Conservation (phyloP, 2,797 vertebrate species). For the Epinephelus malabaricus region DNA sequence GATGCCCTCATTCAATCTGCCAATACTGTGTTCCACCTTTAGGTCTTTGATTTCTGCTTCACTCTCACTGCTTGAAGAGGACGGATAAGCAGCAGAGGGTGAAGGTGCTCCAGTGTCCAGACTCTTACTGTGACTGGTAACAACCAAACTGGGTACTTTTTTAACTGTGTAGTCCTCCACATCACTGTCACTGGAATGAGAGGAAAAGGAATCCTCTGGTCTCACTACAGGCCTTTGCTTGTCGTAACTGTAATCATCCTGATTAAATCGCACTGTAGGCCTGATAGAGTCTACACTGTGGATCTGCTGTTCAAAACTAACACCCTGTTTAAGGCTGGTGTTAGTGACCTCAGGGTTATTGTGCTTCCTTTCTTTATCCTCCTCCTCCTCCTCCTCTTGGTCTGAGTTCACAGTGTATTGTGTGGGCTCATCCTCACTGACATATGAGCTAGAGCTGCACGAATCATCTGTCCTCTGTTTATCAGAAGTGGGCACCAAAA, state of each 20-base stretch:
- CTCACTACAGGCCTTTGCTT: constrained; percentile 4
- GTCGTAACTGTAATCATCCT: constrained; percentile 6
- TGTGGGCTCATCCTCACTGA: constrained; percentile 70
- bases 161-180: constrained; percentile 19
- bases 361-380: not conserved
- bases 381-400: constrained; percentile 30
- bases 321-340: not conserved
- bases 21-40: constrained; percentile 1
- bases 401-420: constrained; percentile 75
- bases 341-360: constrained; percentile 1
- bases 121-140: not conserved
- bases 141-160: constrained; percentile 7
- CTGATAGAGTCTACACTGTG: not conserved
- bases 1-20: not conserved
- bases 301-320: constrained; percentile 1
- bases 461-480: constrained; percentile 32
- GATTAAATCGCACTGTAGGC: constrained; percentile 2
- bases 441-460: constrained; percentile 71
- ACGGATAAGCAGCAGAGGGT: constrained; percentile 14
- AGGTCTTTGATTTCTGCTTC: constrained; percentile 31
- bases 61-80: constrained; percentile 60
- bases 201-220: constrained; percentile 36
- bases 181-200: constrained; percentile 59
- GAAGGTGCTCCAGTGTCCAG: constrained; percentile 1
- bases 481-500: constrained; percentile 21